These are phyloP conservation scores for Equus przewalskii DNA, from an alignment of 2,113 vertebrate genomes.

Conservation along the genomic window DNA sequence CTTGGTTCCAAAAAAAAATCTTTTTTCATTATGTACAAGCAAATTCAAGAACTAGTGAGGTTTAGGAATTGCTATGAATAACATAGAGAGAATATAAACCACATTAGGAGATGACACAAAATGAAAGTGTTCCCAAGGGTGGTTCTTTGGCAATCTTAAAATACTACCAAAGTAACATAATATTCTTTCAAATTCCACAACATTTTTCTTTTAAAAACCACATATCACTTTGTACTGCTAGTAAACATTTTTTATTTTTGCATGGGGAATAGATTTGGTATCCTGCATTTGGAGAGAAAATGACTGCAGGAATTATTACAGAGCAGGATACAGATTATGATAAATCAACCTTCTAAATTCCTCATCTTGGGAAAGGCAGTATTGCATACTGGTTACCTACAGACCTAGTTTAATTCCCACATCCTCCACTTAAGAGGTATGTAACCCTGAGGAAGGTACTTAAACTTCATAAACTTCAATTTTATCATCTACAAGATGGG, in stretches of 20 bases:
- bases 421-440: neutral
- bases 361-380: neutral
- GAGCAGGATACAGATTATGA: neutral
- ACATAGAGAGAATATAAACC: neutral
- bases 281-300: neutral
- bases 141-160: neutral
- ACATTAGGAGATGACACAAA: neutral
- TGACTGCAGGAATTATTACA: neutral
- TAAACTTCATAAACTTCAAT: neutral
- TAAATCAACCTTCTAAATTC: neutral
- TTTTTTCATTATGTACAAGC: neutral
- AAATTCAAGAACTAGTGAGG: neutral
- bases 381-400: neutral
- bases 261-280: neutral
- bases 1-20: neutral
- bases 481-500: neutral
- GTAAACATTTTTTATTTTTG: slow-evolving; percentile 5
- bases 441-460: neutral
- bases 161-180: neutral
- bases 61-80: neutral
- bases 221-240: neutral
- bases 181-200: neutral
- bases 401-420: neutral
- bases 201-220: neutral
- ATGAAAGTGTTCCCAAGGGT: neutral